Conservation (phyloP, 1,140 invertebrate species). For the Limonius californicus region DNA sequence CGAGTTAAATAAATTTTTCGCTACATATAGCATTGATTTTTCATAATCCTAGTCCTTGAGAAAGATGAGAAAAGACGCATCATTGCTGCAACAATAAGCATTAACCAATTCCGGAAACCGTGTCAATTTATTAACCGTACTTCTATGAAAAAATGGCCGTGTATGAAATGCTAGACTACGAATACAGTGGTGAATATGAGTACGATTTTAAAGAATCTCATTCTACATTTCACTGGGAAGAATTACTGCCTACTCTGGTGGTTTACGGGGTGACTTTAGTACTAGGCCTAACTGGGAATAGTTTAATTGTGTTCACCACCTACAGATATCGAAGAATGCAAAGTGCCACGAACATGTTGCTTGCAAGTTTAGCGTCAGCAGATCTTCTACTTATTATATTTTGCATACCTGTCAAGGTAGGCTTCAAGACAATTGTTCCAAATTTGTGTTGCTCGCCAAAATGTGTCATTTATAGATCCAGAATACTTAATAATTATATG, state of each 20-base stretch:
- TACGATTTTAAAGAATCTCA: slow-evolving; percentile 50
- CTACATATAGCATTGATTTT: background rate
- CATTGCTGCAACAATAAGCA: background rate
- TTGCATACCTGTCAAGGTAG: slow-evolving; percentile 74
- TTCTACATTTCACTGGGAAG: slow-evolving; percentile 51
- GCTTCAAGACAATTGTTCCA: no score
- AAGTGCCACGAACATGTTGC: slow-evolving; percentile 65
- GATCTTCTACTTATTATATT: slow-evolving; percentile 68
- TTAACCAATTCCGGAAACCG: background rate
- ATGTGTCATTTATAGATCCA: no score
- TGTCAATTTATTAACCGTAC: background rate
- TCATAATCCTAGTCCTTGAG: slow-evolving; percentile 4
- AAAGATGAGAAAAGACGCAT: slow-evolving; percentile 1
- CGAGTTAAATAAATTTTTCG: no score
- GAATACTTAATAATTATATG: no score
- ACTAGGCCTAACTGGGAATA: slow-evolving; percentile 60
- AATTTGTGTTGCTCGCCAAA: no score
- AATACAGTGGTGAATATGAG: slow-evolving; percentile 30
- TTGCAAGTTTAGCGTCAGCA: slow-evolving; percentile 65
- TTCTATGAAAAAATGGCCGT: background rate
- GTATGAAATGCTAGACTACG: slow-evolving; percentile 6
- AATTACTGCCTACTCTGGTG: slow-evolving; percentile 58
- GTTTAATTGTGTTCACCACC: slow-evolving; percentile 53
- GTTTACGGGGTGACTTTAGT: slow-evolving; percentile 61
- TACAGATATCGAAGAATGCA: slow-evolving; percentile 41